Evolutionary conservation across 2,113 vertebrate genomes (phyloP).

Genomic region (Rhadina sibilatrix): DNA sequence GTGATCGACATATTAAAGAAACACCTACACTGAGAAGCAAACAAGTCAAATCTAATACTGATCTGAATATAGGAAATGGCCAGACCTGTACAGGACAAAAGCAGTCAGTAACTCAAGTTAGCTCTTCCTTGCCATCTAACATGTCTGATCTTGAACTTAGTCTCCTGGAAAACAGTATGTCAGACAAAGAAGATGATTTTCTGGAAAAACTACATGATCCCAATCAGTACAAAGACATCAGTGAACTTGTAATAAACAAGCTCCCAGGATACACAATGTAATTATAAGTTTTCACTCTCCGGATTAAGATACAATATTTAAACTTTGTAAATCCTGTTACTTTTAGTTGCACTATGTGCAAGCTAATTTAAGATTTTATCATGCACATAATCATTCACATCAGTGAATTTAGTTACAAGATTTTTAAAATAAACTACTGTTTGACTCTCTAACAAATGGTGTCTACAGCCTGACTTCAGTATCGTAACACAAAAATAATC

Average conservation of each 20-base stretch:
- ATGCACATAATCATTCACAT: background rate
- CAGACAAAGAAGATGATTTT: constrained; percentile 51
- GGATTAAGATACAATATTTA: background rate
- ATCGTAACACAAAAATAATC: background rate
- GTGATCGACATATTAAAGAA: background rate
- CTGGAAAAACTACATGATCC: constrained; percentile 71
- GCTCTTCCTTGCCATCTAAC: constrained; percentile 61
- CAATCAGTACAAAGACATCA: constrained; percentile 82
- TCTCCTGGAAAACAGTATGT: constrained; percentile 42
- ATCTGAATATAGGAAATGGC: background rate
- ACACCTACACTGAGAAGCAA: background rate
- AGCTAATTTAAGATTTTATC: background rate
- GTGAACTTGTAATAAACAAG: constrained; percentile 83
- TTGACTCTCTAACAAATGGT: background rate
- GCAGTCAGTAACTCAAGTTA: constrained; percentile 50
- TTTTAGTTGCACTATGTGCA: background rate
- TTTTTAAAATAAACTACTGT: background rate
- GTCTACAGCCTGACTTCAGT: background rate
- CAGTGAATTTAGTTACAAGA: background rate
- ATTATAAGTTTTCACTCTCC: background rate
- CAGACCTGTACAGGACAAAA: constrained; percentile 55
- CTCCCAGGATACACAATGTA: constrained; percentile 91
- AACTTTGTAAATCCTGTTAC: background rate
- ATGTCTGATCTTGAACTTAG: constrained; percentile 56
- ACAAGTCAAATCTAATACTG: background rate